These are phyloP conservation scores for Peromyscus nudipes DNA, from an alignment of 2,797 vertebrate genomes.

Conservation along the genomic window DNA sequence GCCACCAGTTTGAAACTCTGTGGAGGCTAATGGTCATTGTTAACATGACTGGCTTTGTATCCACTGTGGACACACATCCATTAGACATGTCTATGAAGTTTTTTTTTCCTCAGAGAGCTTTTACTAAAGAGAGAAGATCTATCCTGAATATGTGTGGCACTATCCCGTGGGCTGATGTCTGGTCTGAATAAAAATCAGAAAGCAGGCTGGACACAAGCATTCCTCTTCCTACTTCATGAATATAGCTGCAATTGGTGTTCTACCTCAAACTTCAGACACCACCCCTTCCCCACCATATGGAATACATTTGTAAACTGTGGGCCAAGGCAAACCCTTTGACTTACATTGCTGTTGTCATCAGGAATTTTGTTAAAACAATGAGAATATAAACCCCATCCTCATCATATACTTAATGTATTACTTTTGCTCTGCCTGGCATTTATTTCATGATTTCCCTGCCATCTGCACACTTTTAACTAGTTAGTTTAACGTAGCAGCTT, in stretches of 20 bases:
- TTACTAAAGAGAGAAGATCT: background rate
- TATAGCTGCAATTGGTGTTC: background rate
- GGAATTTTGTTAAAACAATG: background rate
- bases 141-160: background rate
- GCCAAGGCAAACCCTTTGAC: background rate
- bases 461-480: background rate
- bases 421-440: background rate
- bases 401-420: background rate
- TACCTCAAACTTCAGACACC: too few species aligned
- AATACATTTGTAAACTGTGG: background rate
- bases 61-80: too few species aligned
- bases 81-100: background rate
- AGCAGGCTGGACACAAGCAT: background rate
- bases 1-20: background rate
- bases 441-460: background rate
- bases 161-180: background rate
- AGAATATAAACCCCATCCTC: background rate
- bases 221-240: background rate
- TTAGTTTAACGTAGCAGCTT: background rate
- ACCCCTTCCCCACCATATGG: background rate
- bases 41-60: too few species aligned
- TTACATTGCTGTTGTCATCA: background rate
- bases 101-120: background rate
- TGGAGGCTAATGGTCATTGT: background rate
- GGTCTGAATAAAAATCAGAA: background rate